Base-by-base conservation (phyloP, 2,797 vertebrate species). In the Acanthurus tractus region DNA sequence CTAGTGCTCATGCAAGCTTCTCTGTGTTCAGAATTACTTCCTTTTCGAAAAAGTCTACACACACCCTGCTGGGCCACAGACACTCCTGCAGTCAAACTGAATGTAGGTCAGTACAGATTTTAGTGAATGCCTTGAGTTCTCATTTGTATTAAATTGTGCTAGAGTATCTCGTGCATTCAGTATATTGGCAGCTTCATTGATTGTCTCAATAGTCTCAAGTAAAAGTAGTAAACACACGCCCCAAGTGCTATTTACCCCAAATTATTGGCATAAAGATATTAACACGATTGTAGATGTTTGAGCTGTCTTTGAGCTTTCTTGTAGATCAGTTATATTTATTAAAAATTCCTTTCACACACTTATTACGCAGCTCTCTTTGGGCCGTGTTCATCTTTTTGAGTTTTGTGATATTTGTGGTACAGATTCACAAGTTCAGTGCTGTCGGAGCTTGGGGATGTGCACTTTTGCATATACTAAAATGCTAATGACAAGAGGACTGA, bases 371-470 rank as follows among this genome's bases (percentile, higher is more conserved):
- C 20, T 59, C 25, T 38, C 63, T 17, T 53, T 29, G n/a, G 29
- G 13, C 42, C 10, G 20, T 29, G 13, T 63, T 18, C 63, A 8
- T 52, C 17, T 70, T 12, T 55, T 45, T 58, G 29, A 49, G 6
- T 53, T 36, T 70, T 63, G 3, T 40, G 38, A 29, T 59, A n/a
- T 70, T 50, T 72, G 6, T 70, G 20, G 48, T 57, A 18, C 22
- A 45, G 22, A 40, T 40, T 40, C 38, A 40, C 10, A 40, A 8
- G 38, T 9, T 10, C 1, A 40, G 38, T 40, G 10, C 10, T 40
- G 38, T n/a, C 40, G 13, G 15, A 65, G 55, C 1, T 38, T 45
- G 13, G 25, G 20, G 63, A 38, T 22, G 5, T 25, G 15, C 3
- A 6, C 63, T 23, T 63, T 57, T 57, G n/a, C 17, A 49, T 23